These are phyloP conservation scores for Cheilosia variabilis DNA, from an alignment of 2,888 invertebrate genomes.

Conservation along the genomic window DNA sequence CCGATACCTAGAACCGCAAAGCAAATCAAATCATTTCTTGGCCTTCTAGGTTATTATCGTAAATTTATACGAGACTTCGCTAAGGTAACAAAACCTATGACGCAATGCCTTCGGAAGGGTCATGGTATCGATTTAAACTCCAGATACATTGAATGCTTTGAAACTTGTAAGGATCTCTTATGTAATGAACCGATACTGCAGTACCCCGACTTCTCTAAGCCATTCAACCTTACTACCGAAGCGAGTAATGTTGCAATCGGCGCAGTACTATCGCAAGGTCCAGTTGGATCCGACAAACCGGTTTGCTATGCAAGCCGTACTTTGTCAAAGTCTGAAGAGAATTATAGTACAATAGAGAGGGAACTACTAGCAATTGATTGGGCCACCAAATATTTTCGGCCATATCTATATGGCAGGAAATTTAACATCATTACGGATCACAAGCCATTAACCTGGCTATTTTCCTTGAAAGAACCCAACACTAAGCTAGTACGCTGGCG, in stretches of 20 bases:
- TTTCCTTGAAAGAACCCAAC: neutral
- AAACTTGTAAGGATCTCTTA: neutral
- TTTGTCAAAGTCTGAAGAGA: constrained; percentile 51
- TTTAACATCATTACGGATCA: no score
- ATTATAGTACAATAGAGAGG: constrained; percentile 36
- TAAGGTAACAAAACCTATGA: neutral
- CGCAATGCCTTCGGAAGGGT: constrained; percentile 1
- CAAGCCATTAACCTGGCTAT: no score
- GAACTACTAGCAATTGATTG: constrained; percentile 29
- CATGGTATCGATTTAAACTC: neutral
- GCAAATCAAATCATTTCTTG: no score
- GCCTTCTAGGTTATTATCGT: constrained; percentile 4
- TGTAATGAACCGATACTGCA: constrained; percentile 49
- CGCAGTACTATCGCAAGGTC: constrained; percentile 59
- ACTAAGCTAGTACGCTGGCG: constrained; percentile 40
- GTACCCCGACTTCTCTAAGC: constrained; percentile 57
- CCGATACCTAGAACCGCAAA: no score
- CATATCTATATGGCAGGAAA: no score
- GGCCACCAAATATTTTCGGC: no score
- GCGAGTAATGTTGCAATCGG: constrained; percentile 69
- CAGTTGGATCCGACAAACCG: constrained; percentile 37
- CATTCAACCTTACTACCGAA: constrained; percentile 63
- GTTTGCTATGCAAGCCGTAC: constrained; percentile 56
- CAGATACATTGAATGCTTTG: neutral
- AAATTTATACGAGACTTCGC: constrained; percentile 25